Evolutionary conservation across 2,888 invertebrate species (phyloP), one percentile per base, ranked within the genome.

Genomic region (Graphium colonna): DNA sequence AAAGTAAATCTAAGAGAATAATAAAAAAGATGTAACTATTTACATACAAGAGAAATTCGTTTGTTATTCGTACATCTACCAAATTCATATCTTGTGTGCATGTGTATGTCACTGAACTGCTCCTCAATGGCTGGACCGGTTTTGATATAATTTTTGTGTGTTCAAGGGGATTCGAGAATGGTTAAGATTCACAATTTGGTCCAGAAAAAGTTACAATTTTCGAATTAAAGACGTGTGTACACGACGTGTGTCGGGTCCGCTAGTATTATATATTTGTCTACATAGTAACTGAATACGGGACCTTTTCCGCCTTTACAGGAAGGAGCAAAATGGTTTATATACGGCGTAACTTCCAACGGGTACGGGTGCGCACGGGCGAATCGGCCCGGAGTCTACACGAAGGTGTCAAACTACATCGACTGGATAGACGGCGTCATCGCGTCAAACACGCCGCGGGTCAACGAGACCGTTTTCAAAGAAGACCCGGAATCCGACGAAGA

Each of bases 331-430:
- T 90, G 90, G 89, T 89, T 84, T 66, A 82, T 91, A 54, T 82
- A 85, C 71, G 94, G 95, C 8, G 94, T 95, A 9, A 95, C 95
- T 0, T 95, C 95, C 62, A 95, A 95, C 70, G 95, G 95, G 0
- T 95, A 95, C 71, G 95, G 95, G 0, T 95, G 95, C 75, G 95
- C 95, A 0, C 86, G 95, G 59, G 94, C 95, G 0, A 93, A 94
- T 70, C 86, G 95, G 5, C 95, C 95, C 12, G 95, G 95, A 33
- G 95, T 95, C 41, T 95, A 95, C 81, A 95, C 95, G 0, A 95
- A 95, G 78, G 95, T 95, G 8, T 91, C 93, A 28, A 92, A 94
- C 76, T 95, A 95, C 75, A 82, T 94, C 38, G 88, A 91, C 18
- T 95, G 95, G 95, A 94, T 95, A 55, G 90, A 93, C 64, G 78